Base-by-base conservation (phyloP, 2,797 vertebrate genomes). In the Arrhamphus sclerolepis region DNA sequence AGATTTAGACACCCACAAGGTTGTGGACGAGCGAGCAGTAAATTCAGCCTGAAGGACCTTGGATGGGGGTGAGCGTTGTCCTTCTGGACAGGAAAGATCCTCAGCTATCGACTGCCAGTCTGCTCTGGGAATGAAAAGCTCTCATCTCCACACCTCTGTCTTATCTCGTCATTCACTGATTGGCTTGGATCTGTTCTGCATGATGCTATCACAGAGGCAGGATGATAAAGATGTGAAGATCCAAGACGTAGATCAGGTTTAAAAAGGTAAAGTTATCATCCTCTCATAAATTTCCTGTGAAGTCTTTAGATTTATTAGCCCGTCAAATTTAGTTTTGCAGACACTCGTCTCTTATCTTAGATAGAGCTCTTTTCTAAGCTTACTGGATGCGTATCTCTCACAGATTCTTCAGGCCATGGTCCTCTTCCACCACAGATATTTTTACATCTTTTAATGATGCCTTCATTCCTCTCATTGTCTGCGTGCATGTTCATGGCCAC, bases 1-100 rank as follows among this genome's bases (percentile, higher is more conserved):
- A 54, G 70, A 63, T 66, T 67, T 56, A 64, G 5, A 82, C 67
- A 69, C 66, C 70, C 55, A 69, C 28, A 19, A 13, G 2, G 7
- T 1, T 50, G 69, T 21, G 13, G 16, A 76, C 14, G 10, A 28
- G 20, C 2, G 29, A 71, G 41, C 47, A 70, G 75, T 77, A 77
- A 58, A 76, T 64, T 52, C 66, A 50, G 38, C 51, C 50, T 62
- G 63, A 64, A 74, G 48, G 65, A 61, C 70, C 53, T 69, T 66
- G 59, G 49, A 54, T 46, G 41, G 46, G 46, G 68, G 49, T 1
- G 43, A 57, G 57, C n/a, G 46, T 53, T 26, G 5, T 40, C 29
- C n/a, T 57, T 43, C 47, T 8, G 72, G 66, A 69, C 73, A 39
- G 31, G 17, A 7, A 13, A 68, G 56, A 72, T 71, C 62, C 57